Base-by-base conservation (phyloP, 2,797 vertebrate genomes). In the Tadarida brasiliensis region DNA sequence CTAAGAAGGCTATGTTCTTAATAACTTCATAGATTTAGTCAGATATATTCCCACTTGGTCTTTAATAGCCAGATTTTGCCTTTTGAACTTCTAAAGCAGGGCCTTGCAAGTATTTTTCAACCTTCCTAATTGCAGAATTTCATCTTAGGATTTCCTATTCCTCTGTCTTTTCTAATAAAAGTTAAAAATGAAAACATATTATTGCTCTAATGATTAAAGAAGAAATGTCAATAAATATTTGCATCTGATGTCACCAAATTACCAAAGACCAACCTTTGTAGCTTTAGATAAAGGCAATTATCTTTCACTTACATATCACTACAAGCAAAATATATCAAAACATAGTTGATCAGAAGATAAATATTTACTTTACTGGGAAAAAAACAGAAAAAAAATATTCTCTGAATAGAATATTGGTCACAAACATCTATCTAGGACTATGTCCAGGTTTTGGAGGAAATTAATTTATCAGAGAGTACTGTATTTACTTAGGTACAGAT, bases 381-480 rank as follows among this genome's bases (percentile, higher is more conserved):
- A 90, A 81, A 65, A 0, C 20, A 90, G 15, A 39, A 95, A 76
- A 95, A 76, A 94, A 97, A 88, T 84, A 81, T 4, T 61, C 15
- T 63, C 67, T 94, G 91, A 94, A 59, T 83, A 86, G 65, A 93
- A 95, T 77, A 77, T 47, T 95, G 61, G 33, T 26, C 77, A 57
- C 87, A 91, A 84, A n/a, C 17, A 67, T 90, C 78, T 74, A 33
- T 78, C 4, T 88, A 96, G 85, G 74, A 92, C 86, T 80, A 88
- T 0, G 1, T 67, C 57, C 91, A 96, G 47, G 28, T 94, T 92
- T 85, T 26, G 30, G 54, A 96, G 93, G 70, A 96, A 96, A 96
- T 91, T 81, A 82, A 93, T 61, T 68, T 94, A 95, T 89, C 80
- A 93, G 49, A 28, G 14, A 94, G 17, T 92, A 90, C 56, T 96